Conservation (phyloP, 2,113 vertebrate species). For the Rhinoderma darwinii region DNA sequence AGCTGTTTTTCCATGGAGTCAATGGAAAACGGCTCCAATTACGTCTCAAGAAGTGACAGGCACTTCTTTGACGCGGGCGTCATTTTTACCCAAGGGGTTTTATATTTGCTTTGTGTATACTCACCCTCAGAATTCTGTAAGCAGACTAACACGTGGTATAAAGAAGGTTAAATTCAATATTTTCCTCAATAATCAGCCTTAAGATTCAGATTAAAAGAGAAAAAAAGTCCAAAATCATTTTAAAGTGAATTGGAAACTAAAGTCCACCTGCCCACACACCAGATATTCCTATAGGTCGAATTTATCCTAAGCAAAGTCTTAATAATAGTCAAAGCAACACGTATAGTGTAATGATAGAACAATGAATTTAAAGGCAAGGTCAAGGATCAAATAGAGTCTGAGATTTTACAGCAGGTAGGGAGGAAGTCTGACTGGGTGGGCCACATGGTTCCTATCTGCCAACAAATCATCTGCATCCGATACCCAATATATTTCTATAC, state of each 20-base stretch:
- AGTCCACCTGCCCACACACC: background rate
- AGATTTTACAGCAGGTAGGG: slow-evolving; percentile 43
- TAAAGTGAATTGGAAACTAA: background rate
- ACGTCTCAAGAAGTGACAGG: too few relatives aligned
- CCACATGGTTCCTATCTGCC: slow-evolving; percentile 42
- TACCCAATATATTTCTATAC: slow-evolving; percentile 3
- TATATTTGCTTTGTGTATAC: too few relatives aligned
- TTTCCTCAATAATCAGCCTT: background rate
- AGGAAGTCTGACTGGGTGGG: slow-evolving; percentile 40
- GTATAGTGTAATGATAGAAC: slow-evolving; percentile 30
- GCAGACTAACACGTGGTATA: too few relatives aligned
- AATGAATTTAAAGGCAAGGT: slow-evolving; percentile 23
- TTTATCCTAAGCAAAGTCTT: background rate
- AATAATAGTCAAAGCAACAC: slow-evolving; percentile 29
- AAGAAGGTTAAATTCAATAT: background rate
- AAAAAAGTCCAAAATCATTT: background rate
- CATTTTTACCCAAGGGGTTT: too few relatives aligned
- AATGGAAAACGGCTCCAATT: too few relatives aligned
- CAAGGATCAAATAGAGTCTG: slow-evolving; percentile 42
- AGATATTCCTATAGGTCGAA: background rate
- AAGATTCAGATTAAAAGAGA: background rate
- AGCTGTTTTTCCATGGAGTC: too few relatives aligned
- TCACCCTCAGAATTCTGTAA: too few relatives aligned
- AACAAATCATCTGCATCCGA: slow-evolving; percentile 35
- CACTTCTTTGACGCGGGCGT: too few relatives aligned